Conservation (phyloP, 2,888 invertebrate species). For the Crioceris asparagi region DNA sequence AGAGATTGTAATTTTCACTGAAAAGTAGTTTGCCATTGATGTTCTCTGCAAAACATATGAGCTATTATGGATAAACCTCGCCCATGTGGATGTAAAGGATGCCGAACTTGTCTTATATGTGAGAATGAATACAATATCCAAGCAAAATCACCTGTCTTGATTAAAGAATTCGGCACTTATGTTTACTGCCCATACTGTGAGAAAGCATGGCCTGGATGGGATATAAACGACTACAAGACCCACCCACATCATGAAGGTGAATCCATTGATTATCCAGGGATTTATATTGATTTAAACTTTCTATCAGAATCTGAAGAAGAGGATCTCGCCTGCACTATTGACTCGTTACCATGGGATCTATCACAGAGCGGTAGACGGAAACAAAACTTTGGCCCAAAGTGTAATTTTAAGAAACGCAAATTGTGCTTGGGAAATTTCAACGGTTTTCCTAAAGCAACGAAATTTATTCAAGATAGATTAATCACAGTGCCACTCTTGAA, state of each 20-base stretch:
- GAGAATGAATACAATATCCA: slow-evolving; percentile 53
- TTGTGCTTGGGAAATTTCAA: slow-evolving; percentile 64
- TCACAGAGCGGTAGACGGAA: slow-evolving; percentile 96
- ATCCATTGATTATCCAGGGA: slow-evolving; percentile 53
- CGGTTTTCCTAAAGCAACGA: slow-evolving; percentile 76
- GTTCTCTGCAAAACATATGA: too few species aligned
- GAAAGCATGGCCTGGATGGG: slow-evolving; percentile 67
- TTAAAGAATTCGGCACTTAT: slow-evolving; percentile 44
- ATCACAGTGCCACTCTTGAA: slow-evolving; percentile 46
- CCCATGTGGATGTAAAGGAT: slow-evolving; percentile 88
- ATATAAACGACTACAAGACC: slow-evolving; percentile 44
- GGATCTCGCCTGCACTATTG: slow-evolving; percentile 55
- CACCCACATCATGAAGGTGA: slow-evolving; percentile 59
- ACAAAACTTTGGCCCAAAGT: slow-evolving; percentile 97
- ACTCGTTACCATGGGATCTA: slow-evolving; percentile 72
- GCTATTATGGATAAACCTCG: slow-evolving; percentile 50
- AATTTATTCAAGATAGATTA: slow-evolving; percentile 70
- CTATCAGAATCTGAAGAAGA: slow-evolving; percentile 59
- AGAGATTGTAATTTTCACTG: too few species aligned
- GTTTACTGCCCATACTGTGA: slow-evolving; percentile 69
- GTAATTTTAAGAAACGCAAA: slow-evolving; percentile 93
- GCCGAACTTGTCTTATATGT: slow-evolving; percentile 79
- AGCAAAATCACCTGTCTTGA: slow-evolving; percentile 18
- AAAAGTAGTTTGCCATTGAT: too few species aligned
- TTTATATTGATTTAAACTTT: slow-evolving; percentile 60